Conservation (phyloP, 2,888 invertebrate species). For the Amphipyra berbera region DNA sequence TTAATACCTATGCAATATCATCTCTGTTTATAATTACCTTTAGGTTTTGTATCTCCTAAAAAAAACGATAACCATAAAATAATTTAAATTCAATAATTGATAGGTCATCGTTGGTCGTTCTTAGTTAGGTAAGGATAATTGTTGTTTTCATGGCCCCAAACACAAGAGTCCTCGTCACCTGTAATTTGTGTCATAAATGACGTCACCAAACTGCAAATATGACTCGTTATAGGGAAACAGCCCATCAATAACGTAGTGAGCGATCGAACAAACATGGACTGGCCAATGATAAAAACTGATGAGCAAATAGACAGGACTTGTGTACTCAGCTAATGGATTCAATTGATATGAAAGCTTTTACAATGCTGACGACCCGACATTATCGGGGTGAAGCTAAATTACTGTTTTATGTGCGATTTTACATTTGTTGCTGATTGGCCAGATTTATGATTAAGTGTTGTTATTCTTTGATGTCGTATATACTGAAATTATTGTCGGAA, state of each 20-base stretch:
- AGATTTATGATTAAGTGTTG: constrained; percentile 41
- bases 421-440: constrained; percentile 47
- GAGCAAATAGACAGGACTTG: constrained; percentile 88
- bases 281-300: constrained; percentile 90
- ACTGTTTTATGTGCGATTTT: constrained; percentile 56
- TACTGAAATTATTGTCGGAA: too few species aligned
- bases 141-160: constrained; percentile 39
- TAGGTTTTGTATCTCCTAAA: too few species aligned
- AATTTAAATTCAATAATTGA: too few species aligned
- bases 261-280: constrained; percentile 88
- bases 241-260: constrained; percentile 88
- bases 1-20: not conserved
- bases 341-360: constrained; percentile 90
- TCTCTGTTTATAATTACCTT: too few species aligned
- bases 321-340: constrained; percentile 90
- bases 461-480: not conserved
- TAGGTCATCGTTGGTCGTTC: too few species aligned
- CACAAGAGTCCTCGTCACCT: constrained; percentile 59
- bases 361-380: constrained; percentile 84
- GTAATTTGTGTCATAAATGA: constrained; percentile 68
- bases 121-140: constrained; percentile 7
- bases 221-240: constrained; percentile 76
- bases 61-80: too few species aligned
- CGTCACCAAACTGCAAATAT: constrained; percentile 62
- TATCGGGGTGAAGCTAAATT: constrained; percentile 79